Evolutionary conservation across 2,888 invertebrate species (phyloP).

Genomic region (Synanthedon tipuliformis): DNA sequence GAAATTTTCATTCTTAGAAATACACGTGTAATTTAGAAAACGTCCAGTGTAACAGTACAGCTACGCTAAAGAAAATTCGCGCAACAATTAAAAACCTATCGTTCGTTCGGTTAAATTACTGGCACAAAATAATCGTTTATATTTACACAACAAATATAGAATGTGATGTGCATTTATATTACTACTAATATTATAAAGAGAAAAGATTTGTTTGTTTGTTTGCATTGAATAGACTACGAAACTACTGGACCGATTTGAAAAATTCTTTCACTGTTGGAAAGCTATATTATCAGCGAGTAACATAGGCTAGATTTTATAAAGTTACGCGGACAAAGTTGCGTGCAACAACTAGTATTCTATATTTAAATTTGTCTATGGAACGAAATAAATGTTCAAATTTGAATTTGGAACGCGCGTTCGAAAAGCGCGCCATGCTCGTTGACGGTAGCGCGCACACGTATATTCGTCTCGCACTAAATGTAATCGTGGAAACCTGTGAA

Average conservation of each 20-base stretch:
- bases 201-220: too few relatives aligned
- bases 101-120: constrained; percentile 11
- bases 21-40: constrained; percentile 46
- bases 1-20: constrained; percentile 52
- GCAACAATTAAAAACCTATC: constrained; percentile 18
- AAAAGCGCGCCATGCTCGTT: constrained; percentile 1
- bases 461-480: constrained; percentile 43
- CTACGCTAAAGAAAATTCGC: constrained; percentile 1
- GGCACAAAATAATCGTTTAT: constrained; percentile 1
- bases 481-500: constrained; percentile 64
- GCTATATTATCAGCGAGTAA: too few relatives aligned
- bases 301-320: too few relatives aligned
- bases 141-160: neutral
- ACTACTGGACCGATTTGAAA: too few relatives aligned
- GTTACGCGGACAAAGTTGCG: too few relatives aligned
- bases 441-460: constrained; percentile 4
- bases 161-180: too few relatives aligned
- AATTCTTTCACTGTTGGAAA: too few relatives aligned
- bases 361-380: neutral
- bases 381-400: neutral
- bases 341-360: too few relatives aligned
- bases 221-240: too few relatives aligned
- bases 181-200: too few relatives aligned
- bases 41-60: constrained; percentile 1
- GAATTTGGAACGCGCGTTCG: neutral